Evolutionary conservation across 1,140 invertebrate genomes (phyloP).

Genomic region (Thaumatotibia leucotreta): DNA sequence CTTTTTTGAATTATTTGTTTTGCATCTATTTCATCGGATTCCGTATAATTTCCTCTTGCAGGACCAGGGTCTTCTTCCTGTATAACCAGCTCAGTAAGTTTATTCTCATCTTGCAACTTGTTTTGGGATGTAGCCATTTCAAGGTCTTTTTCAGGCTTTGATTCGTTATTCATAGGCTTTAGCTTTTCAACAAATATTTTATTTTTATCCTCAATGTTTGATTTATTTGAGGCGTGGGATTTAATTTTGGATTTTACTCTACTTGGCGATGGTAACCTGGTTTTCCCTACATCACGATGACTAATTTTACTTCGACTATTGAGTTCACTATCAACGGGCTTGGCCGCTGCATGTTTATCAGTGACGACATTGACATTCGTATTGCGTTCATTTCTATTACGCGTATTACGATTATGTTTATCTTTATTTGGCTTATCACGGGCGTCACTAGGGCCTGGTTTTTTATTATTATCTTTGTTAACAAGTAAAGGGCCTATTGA

Average conservation of each 20-base stretch:
- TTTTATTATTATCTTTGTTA: neutral
- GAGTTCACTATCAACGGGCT: neutral
- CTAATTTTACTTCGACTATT: neutral
- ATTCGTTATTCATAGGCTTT: neutral
- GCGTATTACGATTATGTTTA: neutral
- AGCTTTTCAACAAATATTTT: neutral
- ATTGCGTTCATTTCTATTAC: constrained; percentile 4
- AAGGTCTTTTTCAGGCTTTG: too few relatives aligned
- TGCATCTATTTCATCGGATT: neutral
- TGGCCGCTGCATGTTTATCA: neutral
- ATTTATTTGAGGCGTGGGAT: neutral
- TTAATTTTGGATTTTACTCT: neutral
- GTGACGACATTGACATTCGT: neutral
- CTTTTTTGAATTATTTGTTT: neutral
- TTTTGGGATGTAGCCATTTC: too few relatives aligned
- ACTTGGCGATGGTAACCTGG: neutral
- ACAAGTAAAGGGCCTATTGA: constrained; percentile 30
- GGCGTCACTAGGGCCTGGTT: neutral
- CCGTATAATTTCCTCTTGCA: neutral
- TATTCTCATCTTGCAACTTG: too few relatives aligned
- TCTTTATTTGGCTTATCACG: neutral
- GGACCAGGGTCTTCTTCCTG: neutral
- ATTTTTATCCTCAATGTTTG: neutral
- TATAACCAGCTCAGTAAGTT: too few relatives aligned
- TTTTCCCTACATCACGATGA: neutral